Evolutionary conservation across 2,113 vertebrate species (phyloP).

Genomic region (Chroicocephalus ridibundus): DNA sequence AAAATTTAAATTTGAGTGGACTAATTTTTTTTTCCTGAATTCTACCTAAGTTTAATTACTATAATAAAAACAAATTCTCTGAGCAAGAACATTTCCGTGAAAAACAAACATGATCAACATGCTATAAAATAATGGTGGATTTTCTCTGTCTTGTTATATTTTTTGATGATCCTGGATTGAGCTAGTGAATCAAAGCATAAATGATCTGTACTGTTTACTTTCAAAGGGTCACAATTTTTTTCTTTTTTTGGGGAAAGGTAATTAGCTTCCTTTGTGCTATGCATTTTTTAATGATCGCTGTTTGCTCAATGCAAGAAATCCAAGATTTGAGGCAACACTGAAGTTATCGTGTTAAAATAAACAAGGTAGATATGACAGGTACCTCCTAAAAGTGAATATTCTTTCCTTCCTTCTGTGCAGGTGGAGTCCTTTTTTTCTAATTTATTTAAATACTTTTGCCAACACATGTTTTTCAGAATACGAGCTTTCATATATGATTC

Average conservation of each 20-base stretch:
- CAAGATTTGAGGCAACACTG: neutral
- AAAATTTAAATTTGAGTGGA: neutral
- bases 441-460: neutral
- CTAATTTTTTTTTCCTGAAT: neutral
- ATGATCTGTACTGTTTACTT: neutral
- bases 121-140: neutral
- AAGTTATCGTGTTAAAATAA: neutral
- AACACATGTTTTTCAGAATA: neutral
- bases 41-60: neutral
- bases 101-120: neutral
- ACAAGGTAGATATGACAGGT: neutral
- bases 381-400: neutral
- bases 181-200: neutral
- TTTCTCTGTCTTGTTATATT: neutral
- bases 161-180: neutral
- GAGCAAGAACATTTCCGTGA: neutral
- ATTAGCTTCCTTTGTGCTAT: neutral
- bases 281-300: neutral
- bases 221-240: neutral
- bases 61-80: neutral
- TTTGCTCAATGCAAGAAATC: neutral
- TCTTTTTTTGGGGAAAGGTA: neutral
- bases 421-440: neutral
- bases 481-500: neutral
- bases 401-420: neutral